These are phyloP conservation scores for Chirona hameri DNA, from an alignment of 2,888 invertebrate genomes.

Conservation along the genomic window DNA sequence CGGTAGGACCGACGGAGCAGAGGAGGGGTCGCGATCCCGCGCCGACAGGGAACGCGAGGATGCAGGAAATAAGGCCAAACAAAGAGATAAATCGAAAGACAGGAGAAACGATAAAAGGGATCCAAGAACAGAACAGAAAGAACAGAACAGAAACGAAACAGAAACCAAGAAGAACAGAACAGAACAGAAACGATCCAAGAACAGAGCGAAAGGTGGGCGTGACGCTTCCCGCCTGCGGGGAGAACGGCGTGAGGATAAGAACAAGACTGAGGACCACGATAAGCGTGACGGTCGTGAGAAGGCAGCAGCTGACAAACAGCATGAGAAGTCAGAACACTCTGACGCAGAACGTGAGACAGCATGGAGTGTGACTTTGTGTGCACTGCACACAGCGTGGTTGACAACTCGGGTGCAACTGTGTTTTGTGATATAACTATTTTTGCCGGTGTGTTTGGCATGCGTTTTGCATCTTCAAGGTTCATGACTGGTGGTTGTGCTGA, in stretches of 20 bases:
- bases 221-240: too few relatives aligned
- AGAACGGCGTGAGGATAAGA: too few relatives aligned
- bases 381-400: neutral
- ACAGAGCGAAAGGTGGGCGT: neutral
- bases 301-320: too few relatives aligned
- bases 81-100: constrained; percentile 33
- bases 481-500: too few relatives aligned
- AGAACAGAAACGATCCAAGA: neutral
- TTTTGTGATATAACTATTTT: neutral
- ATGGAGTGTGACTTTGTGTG: neutral
- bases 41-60: neutral
- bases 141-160: too few relatives aligned
- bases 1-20: neutral
- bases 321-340: neutral
- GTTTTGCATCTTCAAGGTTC: neutral
- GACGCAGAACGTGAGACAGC: neutral
- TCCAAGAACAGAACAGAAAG: neutral
- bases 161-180: constrained; percentile 32
- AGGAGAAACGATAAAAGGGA: constrained; percentile 31
- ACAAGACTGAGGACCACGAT: too few relatives aligned
- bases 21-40: neutral
- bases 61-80: constrained; percentile 22
- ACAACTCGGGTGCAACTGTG: neutral
- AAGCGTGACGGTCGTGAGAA: too few relatives aligned
- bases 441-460: too few relatives aligned